Percentiles rank a stretch among this genome's conserved stretches.
Evolutionary conservation across 1,140 invertebrate species (phyloP).

Genomic region (Cephus cinctus): DNA sequence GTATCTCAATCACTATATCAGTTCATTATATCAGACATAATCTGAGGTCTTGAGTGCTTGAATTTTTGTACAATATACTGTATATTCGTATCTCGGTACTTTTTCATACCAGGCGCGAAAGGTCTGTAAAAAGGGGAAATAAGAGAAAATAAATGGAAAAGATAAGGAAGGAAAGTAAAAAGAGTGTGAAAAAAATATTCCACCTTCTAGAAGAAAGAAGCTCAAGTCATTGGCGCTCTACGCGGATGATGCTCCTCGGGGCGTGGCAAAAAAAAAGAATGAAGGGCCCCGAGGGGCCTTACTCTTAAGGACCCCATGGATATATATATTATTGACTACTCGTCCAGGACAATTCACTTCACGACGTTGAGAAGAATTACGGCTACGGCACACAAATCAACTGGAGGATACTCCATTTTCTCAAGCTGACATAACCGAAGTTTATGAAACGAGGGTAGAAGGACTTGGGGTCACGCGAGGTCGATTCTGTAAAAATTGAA

Average conservation of each 20-base stretch:
- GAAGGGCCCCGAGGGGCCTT: constrained; percentile 19
- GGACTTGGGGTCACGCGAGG: constrained; percentile 25
- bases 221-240: constrained; percentile 26
- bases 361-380: constrained; percentile 13
- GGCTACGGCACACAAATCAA: constrained; percentile 35
- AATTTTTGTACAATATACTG: too few species aligned
- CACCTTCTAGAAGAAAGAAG: constrained; percentile 22
- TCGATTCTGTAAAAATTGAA: too few species aligned
- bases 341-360: constrained; percentile 27
- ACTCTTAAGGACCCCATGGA: constrained; percentile 29
- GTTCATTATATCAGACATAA: too few species aligned
- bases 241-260: too few species aligned
- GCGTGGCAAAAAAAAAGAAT: constrained; percentile 5
- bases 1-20: too few species aligned
- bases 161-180: not conserved
- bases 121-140: too few species aligned
- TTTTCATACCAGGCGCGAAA: too few species aligned
- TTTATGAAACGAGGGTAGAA: constrained; percentile 37
- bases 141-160: too few species aligned
- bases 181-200: constrained; percentile 24
- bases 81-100: too few species aligned
- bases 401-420: constrained; percentile 36
- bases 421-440: constrained; percentile 42
- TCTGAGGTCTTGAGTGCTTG: too few species aligned
- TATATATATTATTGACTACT: too few species aligned